phyloP scores from a whole-genome alignment of 2,888 invertebrate genomes.

The Portevinia maculata region DNA sequence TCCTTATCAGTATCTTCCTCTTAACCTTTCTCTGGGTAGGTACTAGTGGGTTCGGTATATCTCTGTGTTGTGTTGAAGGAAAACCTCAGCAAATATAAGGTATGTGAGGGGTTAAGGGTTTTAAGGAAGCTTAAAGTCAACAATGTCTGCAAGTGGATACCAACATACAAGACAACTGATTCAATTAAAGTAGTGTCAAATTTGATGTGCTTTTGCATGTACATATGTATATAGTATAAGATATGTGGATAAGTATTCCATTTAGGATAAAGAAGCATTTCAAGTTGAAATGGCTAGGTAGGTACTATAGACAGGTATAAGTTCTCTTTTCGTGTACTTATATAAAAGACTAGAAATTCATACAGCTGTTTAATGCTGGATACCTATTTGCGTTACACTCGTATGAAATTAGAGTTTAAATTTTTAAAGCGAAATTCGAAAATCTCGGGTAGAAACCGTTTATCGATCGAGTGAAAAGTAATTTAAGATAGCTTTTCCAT shows the following conservation, averaged over 20 bases:
- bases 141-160: conserved; percentile 21
- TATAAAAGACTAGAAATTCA: too few species aligned
- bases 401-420: conserved; percentile 21
- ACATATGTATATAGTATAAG: not conserved
- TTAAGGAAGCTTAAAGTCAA: conserved; percentile 42
- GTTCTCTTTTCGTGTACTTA: too few species aligned
- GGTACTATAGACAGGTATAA: not conserved
- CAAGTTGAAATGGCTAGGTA: too few species aligned
- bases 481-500: conserved; percentile 2
- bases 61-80: not conserved
- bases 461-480: conserved; percentile 37
- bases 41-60: not conserved
- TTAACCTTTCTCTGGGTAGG: not conserved
- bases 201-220: conserved; percentile 27
- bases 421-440: conserved; percentile 15
- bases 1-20: not conserved
- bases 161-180: conserved; percentile 33
- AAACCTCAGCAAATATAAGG: conserved; percentile 11
- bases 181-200: conserved; percentile 43
- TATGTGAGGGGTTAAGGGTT: not conserved
- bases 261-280: too few species aligned
- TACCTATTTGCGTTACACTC: not conserved
- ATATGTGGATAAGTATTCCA: too few species aligned
- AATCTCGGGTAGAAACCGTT: conserved; percentile 2
- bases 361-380: not conserved